Conservation (phyloP, 2,113 vertebrate genomes). For the Pteropus alecto region DNA sequence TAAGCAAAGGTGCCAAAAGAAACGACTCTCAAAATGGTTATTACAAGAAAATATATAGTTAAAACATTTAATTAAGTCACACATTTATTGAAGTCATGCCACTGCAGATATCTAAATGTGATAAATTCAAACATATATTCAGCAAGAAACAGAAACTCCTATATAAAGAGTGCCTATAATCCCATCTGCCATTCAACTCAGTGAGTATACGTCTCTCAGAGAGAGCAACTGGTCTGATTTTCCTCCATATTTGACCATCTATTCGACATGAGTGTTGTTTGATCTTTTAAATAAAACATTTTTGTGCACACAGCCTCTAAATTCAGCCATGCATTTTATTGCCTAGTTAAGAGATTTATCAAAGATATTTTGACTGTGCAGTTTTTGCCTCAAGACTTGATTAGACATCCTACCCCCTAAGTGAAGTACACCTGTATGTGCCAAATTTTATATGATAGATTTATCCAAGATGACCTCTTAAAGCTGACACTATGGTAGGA, state of each 20-base stretch:
- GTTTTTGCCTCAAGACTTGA: background rate
- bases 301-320: background rate
- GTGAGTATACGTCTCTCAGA: background rate
- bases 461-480: background rate
- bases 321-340: background rate
- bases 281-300: background rate
- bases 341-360: background rate
- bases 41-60: constrained; percentile 32
- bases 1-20: constrained; percentile 64
- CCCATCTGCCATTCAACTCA: background rate
- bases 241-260: background rate
- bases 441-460: background rate
- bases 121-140: background rate
- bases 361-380: background rate
- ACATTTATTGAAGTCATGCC: background rate
- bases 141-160: background rate
- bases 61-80: background rate
- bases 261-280: background rate
- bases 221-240: background rate
- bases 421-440: background rate
- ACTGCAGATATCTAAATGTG: background rate
- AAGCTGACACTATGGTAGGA: background rate
- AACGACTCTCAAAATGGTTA: constrained; percentile 62
- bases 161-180: background rate
- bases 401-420: background rate